phyloP scores from a whole-genome alignment of 2,113 vertebrate genomes.

The Varanus salvator region DNA sequence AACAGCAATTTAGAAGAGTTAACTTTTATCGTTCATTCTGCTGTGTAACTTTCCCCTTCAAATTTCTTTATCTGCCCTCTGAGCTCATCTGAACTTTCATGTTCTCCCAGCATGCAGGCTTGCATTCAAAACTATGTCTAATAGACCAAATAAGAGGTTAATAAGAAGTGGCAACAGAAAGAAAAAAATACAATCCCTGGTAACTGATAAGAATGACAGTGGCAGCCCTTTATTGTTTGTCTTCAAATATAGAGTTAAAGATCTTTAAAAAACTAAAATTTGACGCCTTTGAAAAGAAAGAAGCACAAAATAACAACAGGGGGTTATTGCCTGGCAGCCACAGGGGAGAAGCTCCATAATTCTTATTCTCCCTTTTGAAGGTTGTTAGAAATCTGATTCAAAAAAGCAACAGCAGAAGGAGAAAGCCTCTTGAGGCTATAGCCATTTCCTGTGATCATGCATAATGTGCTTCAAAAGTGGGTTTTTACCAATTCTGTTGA shows the following conservation, averaged over 20 bases:
- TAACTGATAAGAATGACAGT: constrained; percentile 96
- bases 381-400: constrained; percentile 93
- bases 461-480: constrained; percentile 99
- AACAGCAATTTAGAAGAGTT: constrained; percentile 83
- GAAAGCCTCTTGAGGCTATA: constrained; percentile 95
- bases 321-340: constrained; percentile 98
- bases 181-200: constrained; percentile 89
- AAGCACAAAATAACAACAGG: constrained; percentile 99
- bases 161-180: constrained; percentile 94
- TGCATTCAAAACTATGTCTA: constrained; percentile 87
- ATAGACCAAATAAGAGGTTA: constrained; percentile 96
- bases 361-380: constrained; percentile 99
- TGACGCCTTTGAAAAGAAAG: constrained; percentile 99
- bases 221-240: constrained; percentile 95
- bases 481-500: constrained; percentile 98
- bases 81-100: constrained; percentile 91
- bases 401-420: constrained; percentile 89
- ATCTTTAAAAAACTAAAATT: constrained; percentile 98
- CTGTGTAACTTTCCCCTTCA: constrained; percentile 83
- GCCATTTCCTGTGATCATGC: constrained; percentile 99
- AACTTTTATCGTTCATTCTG: constrained; percentile 82
- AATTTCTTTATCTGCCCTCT: constrained; percentile 84
- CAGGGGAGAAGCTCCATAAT: constrained; percentile 96
- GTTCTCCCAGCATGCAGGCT: constrained; percentile 88
- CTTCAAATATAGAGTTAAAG: constrained; percentile 99